Evolutionary conservation across 2,888 invertebrate species (phyloP).

Genomic region (Pocota personata): DNA sequence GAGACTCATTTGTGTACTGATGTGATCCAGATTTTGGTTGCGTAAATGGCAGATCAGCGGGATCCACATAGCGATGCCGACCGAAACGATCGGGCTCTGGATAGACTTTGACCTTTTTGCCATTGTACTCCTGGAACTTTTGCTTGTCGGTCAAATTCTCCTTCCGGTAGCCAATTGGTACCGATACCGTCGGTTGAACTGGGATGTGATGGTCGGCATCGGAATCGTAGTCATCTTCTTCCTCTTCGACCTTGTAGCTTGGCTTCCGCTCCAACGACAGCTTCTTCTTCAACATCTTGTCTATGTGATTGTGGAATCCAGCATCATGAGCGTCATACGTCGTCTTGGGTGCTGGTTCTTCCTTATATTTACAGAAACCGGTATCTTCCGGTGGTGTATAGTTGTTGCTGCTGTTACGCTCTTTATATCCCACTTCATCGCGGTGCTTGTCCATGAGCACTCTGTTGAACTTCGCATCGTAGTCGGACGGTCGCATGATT

Average conservation of each 20-base stretch:
- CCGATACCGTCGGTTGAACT: constrained; percentile 49
- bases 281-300: constrained; percentile 80
- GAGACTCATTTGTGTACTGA: constrained; percentile 71
- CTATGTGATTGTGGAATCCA: constrained; percentile 81
- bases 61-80: constrained; percentile 81
- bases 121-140: constrained; percentile 81
- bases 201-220: constrained; percentile 77
- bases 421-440: constrained; percentile 77
- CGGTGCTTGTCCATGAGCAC: constrained; percentile 78
- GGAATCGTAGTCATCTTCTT: constrained; percentile 79
- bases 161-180: constrained; percentile 77
- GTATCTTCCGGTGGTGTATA: constrained; percentile 61
- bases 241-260: constrained; percentile 74
- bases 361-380: constrained; percentile 69
- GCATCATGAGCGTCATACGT: constrained; percentile 76
- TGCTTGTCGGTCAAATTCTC: constrained; percentile 82
- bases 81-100: constrained; percentile 80
- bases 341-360: constrained; percentile 57
- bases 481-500: constrained; percentile 81
- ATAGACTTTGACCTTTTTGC: constrained; percentile 78
- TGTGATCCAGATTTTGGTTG: constrained; percentile 75
- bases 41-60: constrained; percentile 80
- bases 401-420: constrained; percentile 74
- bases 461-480: constrained; percentile 81
- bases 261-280: constrained; percentile 75